Evolutionary conservation across 2,888 invertebrate species (phyloP).

Genomic region (Stenoptilia bipunctidactyla): DNA sequence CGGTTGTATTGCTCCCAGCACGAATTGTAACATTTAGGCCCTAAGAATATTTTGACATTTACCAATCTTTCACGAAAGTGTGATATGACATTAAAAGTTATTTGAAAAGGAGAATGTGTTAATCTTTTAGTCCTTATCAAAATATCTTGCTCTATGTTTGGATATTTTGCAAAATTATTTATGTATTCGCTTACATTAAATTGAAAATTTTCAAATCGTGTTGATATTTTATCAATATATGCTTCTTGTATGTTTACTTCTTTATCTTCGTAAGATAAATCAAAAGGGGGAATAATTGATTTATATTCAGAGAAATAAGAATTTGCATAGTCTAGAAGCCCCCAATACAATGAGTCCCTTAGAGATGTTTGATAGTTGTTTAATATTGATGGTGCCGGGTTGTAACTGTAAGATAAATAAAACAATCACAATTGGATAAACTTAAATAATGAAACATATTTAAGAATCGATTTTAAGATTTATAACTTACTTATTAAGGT

Average conservation of each 20-base stretch:
- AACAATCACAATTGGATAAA: background rate
- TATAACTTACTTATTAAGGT: background rate
- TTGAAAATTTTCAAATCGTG: constrained; percentile 41
- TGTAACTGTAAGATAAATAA: constrained; percentile 20
- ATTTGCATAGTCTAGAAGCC: constrained; percentile 33
- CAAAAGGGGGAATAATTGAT: constrained; percentile 30
- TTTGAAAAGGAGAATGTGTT: constrained; percentile 35
- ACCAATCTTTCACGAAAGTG: constrained; percentile 21
- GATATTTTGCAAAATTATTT: constrained; percentile 18
- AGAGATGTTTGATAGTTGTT: constrained; percentile 53
- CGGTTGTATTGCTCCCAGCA: constrained; percentile 36
- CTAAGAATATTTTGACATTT: constrained; percentile 43
- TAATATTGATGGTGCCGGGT: constrained; percentile 47
- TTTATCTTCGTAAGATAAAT: constrained; percentile 33
- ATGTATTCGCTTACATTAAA: no score
- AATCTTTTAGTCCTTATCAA: constrained; percentile 46
- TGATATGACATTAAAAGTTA: constrained; percentile 35
- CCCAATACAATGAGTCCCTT: constrained; percentile 50
- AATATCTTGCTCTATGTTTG: constrained; percentile 19
- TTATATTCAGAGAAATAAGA: constrained; percentile 43
- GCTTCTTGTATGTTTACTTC: constrained; percentile 31
- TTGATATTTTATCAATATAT: constrained; percentile 33
- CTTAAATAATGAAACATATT: no score
- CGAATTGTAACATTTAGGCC: constrained; percentile 35
- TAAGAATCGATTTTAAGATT: no score